These are phyloP conservation scores for Moxostoma hubbsi DNA, from an alignment of 2,797 vertebrate species.

Conservation along the genomic window DNA sequence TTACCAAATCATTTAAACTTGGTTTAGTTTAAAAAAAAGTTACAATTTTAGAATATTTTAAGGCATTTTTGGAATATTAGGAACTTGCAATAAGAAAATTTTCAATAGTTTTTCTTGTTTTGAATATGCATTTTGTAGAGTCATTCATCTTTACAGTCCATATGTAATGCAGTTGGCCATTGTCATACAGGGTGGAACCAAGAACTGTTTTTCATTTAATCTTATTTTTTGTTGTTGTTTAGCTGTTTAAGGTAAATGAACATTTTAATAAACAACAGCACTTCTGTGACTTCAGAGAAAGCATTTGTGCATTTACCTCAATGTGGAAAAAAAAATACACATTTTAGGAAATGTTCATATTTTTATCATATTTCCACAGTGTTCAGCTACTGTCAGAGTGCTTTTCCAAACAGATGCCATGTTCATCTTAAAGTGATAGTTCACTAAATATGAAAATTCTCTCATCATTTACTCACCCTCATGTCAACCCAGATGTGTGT, in stretches of 20 bases:
- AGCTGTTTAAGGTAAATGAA: neutral
- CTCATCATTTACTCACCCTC: too few species aligned
- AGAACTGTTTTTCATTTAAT: neutral
- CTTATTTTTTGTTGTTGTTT: neutral
- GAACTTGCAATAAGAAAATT: neutral
- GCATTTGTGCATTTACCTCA: slow-evolving; percentile 29
- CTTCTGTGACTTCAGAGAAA: slow-evolving; percentile 8
- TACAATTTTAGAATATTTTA: neutral
- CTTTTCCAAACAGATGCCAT: slow-evolving; percentile 16
- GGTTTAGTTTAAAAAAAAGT: neutral
- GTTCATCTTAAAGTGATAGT: slow-evolving; percentile 20
- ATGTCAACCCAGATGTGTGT: too few species aligned
- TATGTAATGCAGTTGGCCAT: neutral
- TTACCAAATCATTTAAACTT: neutral
- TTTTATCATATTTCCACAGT: too few species aligned
- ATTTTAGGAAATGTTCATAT: neutral
- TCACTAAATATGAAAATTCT: too few species aligned
- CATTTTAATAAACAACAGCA: neutral
- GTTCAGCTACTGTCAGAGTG: too few species aligned
- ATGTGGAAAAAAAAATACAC: neutral
- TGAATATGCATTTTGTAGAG: neutral
- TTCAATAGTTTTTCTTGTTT: neutral
- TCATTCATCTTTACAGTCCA: neutral
- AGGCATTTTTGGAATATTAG: neutral
- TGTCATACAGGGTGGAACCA: neutral